Percentiles rank a stretch among this genome's conserved stretches.
These are phyloP conservation scores for Dryococelus australis DNA, from an alignment of 2,888 invertebrate species.

Conservation along the genomic window DNA sequence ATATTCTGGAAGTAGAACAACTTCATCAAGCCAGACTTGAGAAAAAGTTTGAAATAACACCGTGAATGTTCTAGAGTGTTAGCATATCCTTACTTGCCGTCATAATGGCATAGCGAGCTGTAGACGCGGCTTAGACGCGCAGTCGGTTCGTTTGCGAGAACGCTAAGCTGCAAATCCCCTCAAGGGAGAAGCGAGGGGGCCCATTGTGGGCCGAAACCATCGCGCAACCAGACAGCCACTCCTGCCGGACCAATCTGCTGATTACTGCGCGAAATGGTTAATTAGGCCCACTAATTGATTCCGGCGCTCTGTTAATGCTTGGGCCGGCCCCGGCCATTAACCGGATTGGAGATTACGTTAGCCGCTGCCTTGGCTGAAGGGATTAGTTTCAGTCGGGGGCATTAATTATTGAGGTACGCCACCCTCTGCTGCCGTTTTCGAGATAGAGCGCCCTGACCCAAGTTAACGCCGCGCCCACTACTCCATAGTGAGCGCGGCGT, in stretches of 20 bases:
- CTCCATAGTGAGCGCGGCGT: no score
- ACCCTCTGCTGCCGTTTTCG: no score
- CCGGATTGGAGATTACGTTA: constrained; percentile 10
- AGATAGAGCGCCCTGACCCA: no score
- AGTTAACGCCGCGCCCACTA: no score
- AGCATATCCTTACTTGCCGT: no score
- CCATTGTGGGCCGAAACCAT: background rate
- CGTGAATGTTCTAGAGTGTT: no score
- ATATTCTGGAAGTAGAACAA: no score
- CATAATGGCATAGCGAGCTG: no score
- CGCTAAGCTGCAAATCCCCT: background rate
- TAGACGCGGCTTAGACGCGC: no score
- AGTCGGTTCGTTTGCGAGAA: background rate
- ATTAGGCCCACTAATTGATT: constrained; percentile 5
- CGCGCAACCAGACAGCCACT: background rate
- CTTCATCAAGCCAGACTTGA: no score
- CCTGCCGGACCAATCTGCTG: background rate
- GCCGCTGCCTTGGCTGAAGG: constrained; percentile 1
- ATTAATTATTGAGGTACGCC: background rate
- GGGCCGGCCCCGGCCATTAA: background rate
- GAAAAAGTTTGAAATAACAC: no score
- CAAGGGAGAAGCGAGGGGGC: background rate
- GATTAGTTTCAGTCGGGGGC: background rate
- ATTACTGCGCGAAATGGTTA: constrained; percentile 16
- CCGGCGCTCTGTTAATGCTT: background rate